phyloP scores from a whole-genome alignment of 64 coral and sea anemone species.

The Catalaphyllia jardinei region DNA sequence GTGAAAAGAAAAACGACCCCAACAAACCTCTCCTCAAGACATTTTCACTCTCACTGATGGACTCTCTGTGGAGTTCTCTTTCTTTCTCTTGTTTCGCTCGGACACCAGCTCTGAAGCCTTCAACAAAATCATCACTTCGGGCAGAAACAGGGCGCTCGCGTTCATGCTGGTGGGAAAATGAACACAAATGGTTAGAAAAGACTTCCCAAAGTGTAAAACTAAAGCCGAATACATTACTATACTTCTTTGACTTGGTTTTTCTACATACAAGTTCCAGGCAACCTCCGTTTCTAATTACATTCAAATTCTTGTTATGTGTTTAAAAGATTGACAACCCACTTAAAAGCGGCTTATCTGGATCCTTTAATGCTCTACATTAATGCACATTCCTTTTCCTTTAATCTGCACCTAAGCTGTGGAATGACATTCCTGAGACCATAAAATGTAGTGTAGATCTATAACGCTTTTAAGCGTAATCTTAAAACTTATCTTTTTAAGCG shows the following conservation, averaged over 20 bases:
- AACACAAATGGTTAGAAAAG: neutral
- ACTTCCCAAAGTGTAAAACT: neutral
- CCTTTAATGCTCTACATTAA: too few species aligned
- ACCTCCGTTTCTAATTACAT: too few species aligned
- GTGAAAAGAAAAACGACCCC: neutral
- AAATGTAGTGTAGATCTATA: too few species aligned
- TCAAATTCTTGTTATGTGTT: neutral
- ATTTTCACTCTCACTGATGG: slow-evolving; percentile 53
- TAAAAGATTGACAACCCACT: too few species aligned
- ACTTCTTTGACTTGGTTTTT: neutral
- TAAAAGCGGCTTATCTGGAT: too few species aligned
- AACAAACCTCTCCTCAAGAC: slow-evolving; percentile 53
- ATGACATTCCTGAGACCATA: too few species aligned
- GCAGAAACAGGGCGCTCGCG: slow-evolving; percentile 59
- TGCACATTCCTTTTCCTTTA: too few species aligned
- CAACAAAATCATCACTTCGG: slow-evolving; percentile 57
- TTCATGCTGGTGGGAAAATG: slow-evolving; percentile 14
- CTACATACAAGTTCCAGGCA: neutral
- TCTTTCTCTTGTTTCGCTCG: slow-evolving; percentile 55
- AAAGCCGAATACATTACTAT: too few species aligned
- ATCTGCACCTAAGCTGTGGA: too few species aligned
- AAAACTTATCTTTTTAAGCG: too few species aligned
- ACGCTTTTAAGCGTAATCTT: too few species aligned
- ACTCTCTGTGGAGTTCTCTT: slow-evolving; percentile 45
- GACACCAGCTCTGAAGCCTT: slow-evolving; percentile 65